These are phyloP conservation scores for Chalcosyrphus nemorum DNA, from an alignment of 2,888 invertebrate species.

Conservation along the genomic window DNA sequence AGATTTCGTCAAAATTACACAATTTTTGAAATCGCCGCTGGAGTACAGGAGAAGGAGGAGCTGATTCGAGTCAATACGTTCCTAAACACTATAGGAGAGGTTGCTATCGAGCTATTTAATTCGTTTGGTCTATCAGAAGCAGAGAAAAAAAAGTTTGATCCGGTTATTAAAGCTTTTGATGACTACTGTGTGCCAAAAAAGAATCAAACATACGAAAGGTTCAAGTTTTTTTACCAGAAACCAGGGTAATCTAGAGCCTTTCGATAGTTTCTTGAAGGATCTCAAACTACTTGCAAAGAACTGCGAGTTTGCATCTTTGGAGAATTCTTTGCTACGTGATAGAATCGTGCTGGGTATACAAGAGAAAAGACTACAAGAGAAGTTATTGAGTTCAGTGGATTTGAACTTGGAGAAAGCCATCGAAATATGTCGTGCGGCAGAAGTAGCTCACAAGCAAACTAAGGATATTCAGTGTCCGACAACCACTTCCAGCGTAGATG, in stretches of 20 bases:
- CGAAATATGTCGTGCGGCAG: neutral
- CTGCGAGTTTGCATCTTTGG: conserved; percentile 6
- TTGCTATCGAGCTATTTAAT: conserved; percentile 71
- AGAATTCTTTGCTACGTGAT: conserved; percentile 27
- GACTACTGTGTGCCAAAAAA: conserved; percentile 17
- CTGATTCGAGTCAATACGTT: conserved; percentile 70
- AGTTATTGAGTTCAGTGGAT: conserved; percentile 16
- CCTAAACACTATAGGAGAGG: conserved; percentile 71
- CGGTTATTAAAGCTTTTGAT: conserved; percentile 66
- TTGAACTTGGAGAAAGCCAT: conserved; percentile 13
- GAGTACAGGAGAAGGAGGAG: conserved; percentile 47
- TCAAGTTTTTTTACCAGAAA: conserved; percentile 24
- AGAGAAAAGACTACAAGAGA: conserved; percentile 21
- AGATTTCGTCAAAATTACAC: conserved; percentile 69
- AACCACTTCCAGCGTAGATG: neutral
- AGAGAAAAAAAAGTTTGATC: conserved; percentile 50
- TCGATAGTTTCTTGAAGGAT: conserved; percentile 39
- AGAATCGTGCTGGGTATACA: conserved; percentile 23
- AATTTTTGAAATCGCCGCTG: conserved; percentile 69
- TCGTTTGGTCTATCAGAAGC: conserved; percentile 66
- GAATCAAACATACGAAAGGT: conserved; percentile 31
- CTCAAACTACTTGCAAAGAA: conserved; percentile 23
- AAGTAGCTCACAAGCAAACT: conserved; percentile 12
- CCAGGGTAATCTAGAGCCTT: conserved; percentile 17
- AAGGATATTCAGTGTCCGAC: neutral